Base-by-base conservation (phyloP, 2,888 invertebrate species). In the Prenolepis imparis region DNA sequence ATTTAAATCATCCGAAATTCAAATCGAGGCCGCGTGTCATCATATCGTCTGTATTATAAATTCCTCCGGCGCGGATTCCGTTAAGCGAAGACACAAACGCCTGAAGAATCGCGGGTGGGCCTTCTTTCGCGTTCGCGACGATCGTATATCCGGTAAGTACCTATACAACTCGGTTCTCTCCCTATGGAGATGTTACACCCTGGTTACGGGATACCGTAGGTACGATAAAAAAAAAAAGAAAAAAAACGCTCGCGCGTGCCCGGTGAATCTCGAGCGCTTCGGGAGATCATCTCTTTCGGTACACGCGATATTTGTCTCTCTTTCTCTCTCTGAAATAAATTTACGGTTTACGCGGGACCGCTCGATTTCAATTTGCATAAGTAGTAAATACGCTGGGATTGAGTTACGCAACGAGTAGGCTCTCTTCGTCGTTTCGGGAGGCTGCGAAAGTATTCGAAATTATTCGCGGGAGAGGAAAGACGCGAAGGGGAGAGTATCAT, bases 131-230 rank as follows among this genome's bases (percentile, higher is more conserved):
- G 89, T 28, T 28, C 90, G n/a, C 89, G 86, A 89, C 92, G 93
- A 93, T 94, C 93, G 93, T 93, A 93, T 93, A 93, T 93, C 93
- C 93, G 93, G 92, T 92, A 90, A 91, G 91, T 93, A 52, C n/a
- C 52, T 52, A 52, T 52, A 93, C 93, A 93, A 92, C 93, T 93
- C 93, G 93, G 92, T 93, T 91, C 57, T 88, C 83, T 86, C 89
- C 88, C 77, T 92, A 94, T 93, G 93, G 93, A 94, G 94, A 94
- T 93, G 94, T 94, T 93, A 93, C 90, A 88, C 88, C 72, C 36
- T 86, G 87, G 85, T 83, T 87, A 82, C 83, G 28, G 28, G 3
- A 28, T 28, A 28, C 28, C 28, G 83, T 84, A 78, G 77, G 57
- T 48, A 48, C 18, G 44, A 0, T 6, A 52, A 8, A 52, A 1